These are phyloP conservation scores for Balaeniceps rex DNA, from an alignment of 2,113 vertebrate genomes.

Conservation along the genomic window DNA sequence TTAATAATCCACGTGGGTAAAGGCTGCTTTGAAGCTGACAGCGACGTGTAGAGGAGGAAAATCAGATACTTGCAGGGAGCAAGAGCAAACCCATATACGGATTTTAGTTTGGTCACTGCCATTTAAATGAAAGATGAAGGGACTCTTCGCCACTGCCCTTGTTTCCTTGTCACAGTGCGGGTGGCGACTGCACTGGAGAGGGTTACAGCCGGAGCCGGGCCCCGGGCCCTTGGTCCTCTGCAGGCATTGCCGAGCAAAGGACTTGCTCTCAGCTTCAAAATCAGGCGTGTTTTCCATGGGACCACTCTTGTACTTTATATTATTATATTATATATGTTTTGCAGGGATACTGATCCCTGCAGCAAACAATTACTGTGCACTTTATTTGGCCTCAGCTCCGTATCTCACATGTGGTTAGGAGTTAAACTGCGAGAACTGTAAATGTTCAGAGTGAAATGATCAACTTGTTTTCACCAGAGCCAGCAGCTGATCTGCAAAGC, in stretches of 20 bases:
- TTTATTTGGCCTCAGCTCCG: neutral
- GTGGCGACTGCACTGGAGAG: neutral
- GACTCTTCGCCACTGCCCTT: neutral
- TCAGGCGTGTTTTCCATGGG: neutral
- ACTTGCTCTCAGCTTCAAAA: neutral
- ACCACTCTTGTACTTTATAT: neutral
- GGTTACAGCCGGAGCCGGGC: neutral
- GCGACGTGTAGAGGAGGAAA: neutral
- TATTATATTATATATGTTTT: too few species aligned
- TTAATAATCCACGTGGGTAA: neutral
- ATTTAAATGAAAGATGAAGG: neutral
- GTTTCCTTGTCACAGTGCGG: neutral
- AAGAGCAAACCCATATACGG: neutral
- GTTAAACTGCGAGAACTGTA: neutral
- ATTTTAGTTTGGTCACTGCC: neutral
- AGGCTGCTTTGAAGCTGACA: neutral
- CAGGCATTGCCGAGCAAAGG: neutral
- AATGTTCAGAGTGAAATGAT: neutral
- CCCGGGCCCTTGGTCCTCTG: neutral
- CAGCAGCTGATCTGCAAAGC: neutral
- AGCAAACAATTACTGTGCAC: rapidly evolving
- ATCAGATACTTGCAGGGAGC: neutral
- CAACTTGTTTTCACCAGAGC: neutral
- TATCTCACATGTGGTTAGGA: rapidly evolving
- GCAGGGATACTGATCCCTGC: neutral